Evolutionary conservation across 2,888 invertebrate genomes (phyloP), one percentile per base, ranked within the genome.

Genomic region (Graphium colonna): DNA sequence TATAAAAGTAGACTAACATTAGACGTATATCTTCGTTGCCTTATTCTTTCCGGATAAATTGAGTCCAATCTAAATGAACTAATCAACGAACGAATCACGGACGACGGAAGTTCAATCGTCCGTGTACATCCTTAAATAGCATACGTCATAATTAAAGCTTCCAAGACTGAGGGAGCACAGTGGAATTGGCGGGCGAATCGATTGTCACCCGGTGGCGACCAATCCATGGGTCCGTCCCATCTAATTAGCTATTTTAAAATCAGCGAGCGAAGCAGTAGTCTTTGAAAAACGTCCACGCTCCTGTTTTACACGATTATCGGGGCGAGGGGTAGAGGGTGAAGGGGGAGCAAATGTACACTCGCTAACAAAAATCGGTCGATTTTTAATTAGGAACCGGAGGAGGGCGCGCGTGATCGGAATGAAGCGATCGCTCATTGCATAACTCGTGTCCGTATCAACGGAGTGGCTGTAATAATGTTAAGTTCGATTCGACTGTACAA

Each of bases 341-440:
- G 65, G 61, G 57, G 61, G 60, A 68, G 71, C 72, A 73, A 73
- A 72, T 71, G 81, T 84, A 82, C 79, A 79, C 68, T 75, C 68
- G 72, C 75, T 73, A 75, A 80, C 82, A 82, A 83, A 86, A 87
- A 83, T 85, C 77, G 75, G 80, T 85, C 85, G 87, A 87, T 87
- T 87, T 88, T 87, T 86, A 88, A 88, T 88, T 87, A 87, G 84
- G 76, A 76, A 65, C 70, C 65, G 71, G 70, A 68, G 69, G 60
- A 66, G 63, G 68, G 63, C 59, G 79, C 75, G 75, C 85, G 85
- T 86, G 87, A 85, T 75, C 73, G 63, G 86, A 82, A 80, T 85
- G 68, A 65, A 69, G 65, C 67, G 69, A 72, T 79, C 75, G 73
- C 77, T 79, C 80, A 78, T 79, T 77, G 77, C 75, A 68, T 67